phyloP scores from a whole-genome alignment of 2,797 vertebrate genomes.

The Pristis pectinata region DNA sequence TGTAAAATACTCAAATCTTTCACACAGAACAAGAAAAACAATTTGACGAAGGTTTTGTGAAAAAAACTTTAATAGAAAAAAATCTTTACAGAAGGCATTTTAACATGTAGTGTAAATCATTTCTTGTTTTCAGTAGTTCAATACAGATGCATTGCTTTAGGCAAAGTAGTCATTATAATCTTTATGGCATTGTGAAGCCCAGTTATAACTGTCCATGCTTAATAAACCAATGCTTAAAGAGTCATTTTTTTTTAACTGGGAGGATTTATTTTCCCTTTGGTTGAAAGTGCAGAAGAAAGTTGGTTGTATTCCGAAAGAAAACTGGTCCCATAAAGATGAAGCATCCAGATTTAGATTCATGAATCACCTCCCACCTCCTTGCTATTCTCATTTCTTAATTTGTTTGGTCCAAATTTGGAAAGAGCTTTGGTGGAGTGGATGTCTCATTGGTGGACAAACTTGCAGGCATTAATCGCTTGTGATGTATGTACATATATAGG shows the following conservation, averaged over 20 bases:
- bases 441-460: not conserved
- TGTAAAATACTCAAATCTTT: too few relatives aligned
- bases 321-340: not conserved
- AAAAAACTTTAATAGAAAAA: slow-evolving; percentile 28
- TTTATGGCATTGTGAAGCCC: not conserved
- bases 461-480: not conserved
- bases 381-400: not conserved
- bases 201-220: not conserved
- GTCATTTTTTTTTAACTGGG: not conserved
- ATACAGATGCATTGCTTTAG: slow-evolving; percentile 4
- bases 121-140: slow-evolving; percentile 29
- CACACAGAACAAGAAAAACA: too few relatives aligned
- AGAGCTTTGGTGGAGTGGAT: not conserved
- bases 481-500: not conserved
- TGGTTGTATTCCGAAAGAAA: not conserved
- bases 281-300: slow-evolving; percentile 31
- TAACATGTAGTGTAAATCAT: slow-evolving; percentile 24
- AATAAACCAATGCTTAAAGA: not conserved
- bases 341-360: not conserved
- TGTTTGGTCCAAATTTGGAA: not conserved
- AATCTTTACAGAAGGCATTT: slow-evolving; percentile 13
- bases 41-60: not conserved
- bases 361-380: not conserved
- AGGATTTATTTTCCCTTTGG: not conserved
- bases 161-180: slow-evolving; percentile 19